Conservation (phyloP, 1,140 invertebrate species). For the Xylocopa sonorina region DNA sequence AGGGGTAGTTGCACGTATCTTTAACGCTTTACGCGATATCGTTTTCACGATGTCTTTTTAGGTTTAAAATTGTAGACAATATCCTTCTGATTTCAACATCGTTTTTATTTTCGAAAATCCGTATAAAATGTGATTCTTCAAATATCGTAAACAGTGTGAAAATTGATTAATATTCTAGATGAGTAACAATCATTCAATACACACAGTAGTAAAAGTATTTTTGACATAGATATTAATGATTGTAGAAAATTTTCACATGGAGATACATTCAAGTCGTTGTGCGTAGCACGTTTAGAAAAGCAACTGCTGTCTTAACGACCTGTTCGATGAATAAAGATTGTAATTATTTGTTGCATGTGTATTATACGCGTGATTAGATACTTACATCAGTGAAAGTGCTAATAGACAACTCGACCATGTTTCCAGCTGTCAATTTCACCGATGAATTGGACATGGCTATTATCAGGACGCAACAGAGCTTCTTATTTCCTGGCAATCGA, state of each 20-base stretch:
- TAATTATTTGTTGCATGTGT: neutral
- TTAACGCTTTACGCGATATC: no score
- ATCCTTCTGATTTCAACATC: no score
- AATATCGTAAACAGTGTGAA: neutral
- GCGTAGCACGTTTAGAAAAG: conserved; percentile 37
- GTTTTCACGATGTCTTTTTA: no score
- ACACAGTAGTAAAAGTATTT: neutral
- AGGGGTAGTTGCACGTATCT: no score
- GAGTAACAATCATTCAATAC: neutral
- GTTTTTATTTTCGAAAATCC: neutral
- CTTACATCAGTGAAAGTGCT: conserved; percentile 52
- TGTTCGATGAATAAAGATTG: neutral
- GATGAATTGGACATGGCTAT: conserved; percentile 57
- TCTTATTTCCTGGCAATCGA: conserved; percentile 32
- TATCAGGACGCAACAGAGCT: conserved; percentile 41
- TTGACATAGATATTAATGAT: neutral
- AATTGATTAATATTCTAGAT: neutral
- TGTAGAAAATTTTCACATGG: neutral
- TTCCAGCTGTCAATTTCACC: conserved; percentile 54
- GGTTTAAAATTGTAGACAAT: no score
- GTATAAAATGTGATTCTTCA: neutral
- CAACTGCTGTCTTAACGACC: conserved; percentile 36
- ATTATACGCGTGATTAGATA: neutral
- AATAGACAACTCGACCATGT: conserved; percentile 41
- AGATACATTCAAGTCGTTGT: conserved; percentile 4